Evolutionary conservation across 1,140 invertebrate genomes (phyloP).

Genomic region (Fopius arisanus): DNA sequence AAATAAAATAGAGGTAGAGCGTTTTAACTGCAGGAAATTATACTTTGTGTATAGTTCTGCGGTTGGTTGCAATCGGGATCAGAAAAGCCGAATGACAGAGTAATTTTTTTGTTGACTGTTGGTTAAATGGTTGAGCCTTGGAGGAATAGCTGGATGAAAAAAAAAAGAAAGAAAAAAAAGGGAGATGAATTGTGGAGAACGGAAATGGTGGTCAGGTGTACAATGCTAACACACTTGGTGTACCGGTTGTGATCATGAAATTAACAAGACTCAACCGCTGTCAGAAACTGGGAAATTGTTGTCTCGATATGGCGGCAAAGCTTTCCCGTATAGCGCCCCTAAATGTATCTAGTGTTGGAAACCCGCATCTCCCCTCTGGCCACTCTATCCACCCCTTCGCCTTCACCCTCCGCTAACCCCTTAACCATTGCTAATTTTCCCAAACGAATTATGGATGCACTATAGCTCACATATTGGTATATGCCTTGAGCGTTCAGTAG

Average conservation of each 20-base stretch:
- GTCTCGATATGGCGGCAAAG: neutral
- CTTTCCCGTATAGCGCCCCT: neutral
- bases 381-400: conserved; percentile 3
- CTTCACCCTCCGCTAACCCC: conserved; percentile 16
- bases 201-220: conserved; percentile 4
- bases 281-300: neutral
- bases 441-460: conserved; percentile 32
- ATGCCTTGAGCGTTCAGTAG: conserved; percentile 21
- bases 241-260: neutral
- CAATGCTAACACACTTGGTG: neutral
- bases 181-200: neutral
- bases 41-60: no score
- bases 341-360: neutral
- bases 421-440: conserved; percentile 33
- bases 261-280: conserved; percentile 2
- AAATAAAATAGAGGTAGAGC: no score
- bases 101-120: no score
- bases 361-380: neutral
- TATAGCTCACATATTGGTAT: conserved; percentile 21
- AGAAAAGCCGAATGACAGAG: no score
- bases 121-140: neutral
- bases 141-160: neutral
- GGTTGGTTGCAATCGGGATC: no score
- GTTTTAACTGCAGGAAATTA: no score
- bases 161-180: neutral